Evolutionary conservation across 2,797 vertebrate species (phyloP).

Genomic region (Coracias cyanogaster): DNA sequence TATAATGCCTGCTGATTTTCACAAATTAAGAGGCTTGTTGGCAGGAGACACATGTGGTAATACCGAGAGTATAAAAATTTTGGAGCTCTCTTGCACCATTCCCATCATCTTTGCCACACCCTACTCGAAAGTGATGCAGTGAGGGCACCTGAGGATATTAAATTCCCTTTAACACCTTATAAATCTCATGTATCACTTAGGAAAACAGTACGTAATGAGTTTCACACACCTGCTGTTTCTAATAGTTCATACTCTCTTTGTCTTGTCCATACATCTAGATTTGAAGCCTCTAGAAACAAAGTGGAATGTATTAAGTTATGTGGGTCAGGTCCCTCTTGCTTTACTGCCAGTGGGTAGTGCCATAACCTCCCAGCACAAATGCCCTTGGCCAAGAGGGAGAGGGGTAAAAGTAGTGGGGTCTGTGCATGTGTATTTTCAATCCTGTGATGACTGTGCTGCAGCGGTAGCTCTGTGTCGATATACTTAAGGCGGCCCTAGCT

Average conservation of each 20-base stretch:
- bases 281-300: background rate
- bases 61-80: background rate
- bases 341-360: background rate
- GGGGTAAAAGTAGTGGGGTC: background rate
- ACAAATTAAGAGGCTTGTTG: background rate
- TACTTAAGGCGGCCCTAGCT: background rate
- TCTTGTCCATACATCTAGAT: background rate
- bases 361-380: background rate
- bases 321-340: background rate
- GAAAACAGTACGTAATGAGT: background rate
- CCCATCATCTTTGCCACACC: background rate
- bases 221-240: background rate
- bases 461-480: background rate
- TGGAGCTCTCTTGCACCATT: background rate
- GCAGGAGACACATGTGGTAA: background rate
- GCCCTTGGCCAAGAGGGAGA: background rate
- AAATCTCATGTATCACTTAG: background rate
- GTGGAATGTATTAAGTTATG: background rate
- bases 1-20: background rate
- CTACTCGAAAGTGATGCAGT: background rate
- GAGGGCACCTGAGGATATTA: background rate
- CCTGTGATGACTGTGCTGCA: background rate
- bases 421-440: accelerated
- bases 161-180: background rate
- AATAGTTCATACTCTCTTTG: background rate